Percentiles rank a stretch among this genome's conserved stretches.
Conservation (phyloP, 92 coral and sea anemone genomes). For the Ricordea florida region DNA sequence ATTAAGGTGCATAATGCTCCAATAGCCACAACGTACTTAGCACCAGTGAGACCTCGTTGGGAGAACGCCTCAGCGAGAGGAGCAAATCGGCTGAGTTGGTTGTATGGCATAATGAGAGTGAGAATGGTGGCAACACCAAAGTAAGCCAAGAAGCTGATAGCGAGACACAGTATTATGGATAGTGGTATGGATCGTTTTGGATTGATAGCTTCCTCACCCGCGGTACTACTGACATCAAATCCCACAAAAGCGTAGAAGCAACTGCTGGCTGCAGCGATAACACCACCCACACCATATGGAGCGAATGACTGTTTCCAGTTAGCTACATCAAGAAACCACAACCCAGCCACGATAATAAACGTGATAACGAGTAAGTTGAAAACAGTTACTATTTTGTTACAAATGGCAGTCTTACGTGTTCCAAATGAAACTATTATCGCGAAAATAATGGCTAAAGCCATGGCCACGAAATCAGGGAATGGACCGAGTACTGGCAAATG, state of each 20-base stretch:
- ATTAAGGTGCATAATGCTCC: conserved; percentile 79
- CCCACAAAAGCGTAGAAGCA: conserved; percentile 81
- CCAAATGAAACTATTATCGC: conserved; percentile 77
- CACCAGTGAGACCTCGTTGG: conserved; percentile 61
- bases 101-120: conserved; percentile 78
- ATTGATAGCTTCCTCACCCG: conserved; percentile 78
- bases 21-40: conserved; percentile 66
- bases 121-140: conserved; percentile 89
- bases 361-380: conserved; percentile 65
- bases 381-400: conserved; percentile 56
- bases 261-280: conserved; percentile 74
- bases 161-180: conserved; percentile 62
- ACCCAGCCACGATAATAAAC: conserved; percentile 58
- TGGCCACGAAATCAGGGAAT: conserved; percentile 82
- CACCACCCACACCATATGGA: conserved; percentile 81
- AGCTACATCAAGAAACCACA: conserved; percentile 37
- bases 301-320: conserved; percentile 82
- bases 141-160: conserved; percentile 76
- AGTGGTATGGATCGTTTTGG: conserved; percentile 77
- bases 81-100: conserved; percentile 64
- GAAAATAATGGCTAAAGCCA: conserved; percentile 43
- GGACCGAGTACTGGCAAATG: conserved; percentile 55
- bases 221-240: conserved; percentile 79
- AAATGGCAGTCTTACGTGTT: conserved; percentile 55
- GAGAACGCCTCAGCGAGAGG: conserved; percentile 88